These are phyloP conservation scores for Rhingia campestris DNA, from an alignment of 2,888 invertebrate species.

Conservation along the genomic window DNA sequence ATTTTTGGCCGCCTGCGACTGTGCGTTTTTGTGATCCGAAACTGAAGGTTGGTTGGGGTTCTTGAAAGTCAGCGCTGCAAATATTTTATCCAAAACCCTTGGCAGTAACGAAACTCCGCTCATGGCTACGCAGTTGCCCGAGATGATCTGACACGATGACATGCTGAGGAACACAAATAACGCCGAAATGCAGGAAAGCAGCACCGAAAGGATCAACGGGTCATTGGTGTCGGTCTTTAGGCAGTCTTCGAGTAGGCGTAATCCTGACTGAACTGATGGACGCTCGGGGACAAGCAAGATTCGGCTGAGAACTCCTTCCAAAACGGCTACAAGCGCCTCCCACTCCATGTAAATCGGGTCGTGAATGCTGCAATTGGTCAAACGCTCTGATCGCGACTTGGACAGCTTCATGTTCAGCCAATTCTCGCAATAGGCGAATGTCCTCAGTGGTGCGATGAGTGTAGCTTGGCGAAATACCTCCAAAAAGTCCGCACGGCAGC, in stretches of 20 bases:
- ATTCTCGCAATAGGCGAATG: slow-evolving; percentile 91
- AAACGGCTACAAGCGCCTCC: slow-evolving; percentile 90
- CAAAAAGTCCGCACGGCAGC: slow-evolving; percentile 91
- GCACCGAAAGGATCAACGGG: slow-evolving; percentile 90
- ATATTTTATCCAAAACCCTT: slow-evolving; percentile 93
- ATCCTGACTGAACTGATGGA: slow-evolving; percentile 89
- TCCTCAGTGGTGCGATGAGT: slow-evolving; percentile 90
- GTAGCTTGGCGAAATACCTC: slow-evolving; percentile 93
- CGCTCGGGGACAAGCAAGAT: slow-evolving; percentile 89
- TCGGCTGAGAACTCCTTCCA: slow-evolving; percentile 93
- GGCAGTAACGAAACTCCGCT: slow-evolving; percentile 88
- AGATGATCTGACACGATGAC: slow-evolving; percentile 90
- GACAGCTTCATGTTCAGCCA: slow-evolving; percentile 91
- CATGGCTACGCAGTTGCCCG: slow-evolving; percentile 85
- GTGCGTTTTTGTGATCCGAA: slow-evolving; percentile 83
- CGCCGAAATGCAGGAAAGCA: slow-evolving; percentile 95
- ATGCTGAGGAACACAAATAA: slow-evolving; percentile 95
- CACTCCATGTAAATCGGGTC: slow-evolving; percentile 91
- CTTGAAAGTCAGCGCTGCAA: slow-evolving; percentile 90
- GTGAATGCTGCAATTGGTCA: slow-evolving; percentile 82
- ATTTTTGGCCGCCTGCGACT: slow-evolving; percentile 91
- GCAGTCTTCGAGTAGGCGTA: slow-evolving; percentile 90
- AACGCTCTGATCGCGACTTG: slow-evolving; percentile 83
- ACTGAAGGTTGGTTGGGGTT: slow-evolving; percentile 85
- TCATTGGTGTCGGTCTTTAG: slow-evolving; percentile 89